Evolutionary conservation across 2,797 vertebrate species (phyloP).

Genomic region (Pangasius djambal): DNA sequence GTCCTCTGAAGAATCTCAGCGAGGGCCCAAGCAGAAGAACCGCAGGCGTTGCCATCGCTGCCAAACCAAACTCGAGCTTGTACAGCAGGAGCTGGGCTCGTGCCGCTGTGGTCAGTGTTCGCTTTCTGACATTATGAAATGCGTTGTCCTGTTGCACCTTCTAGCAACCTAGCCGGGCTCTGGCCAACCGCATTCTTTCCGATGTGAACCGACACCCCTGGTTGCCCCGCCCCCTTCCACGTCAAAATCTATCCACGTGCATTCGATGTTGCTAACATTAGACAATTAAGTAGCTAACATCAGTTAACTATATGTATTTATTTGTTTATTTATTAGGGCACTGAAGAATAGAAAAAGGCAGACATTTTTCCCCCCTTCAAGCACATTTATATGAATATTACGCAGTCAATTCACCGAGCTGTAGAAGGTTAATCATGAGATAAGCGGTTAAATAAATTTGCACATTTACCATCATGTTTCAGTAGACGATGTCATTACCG

Average conservation of each 20-base stretch:
- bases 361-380: background rate
- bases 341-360: background rate
- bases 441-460: slow-evolving; percentile 41
- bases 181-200: background rate
- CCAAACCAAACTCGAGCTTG: slow-evolving; percentile 98
- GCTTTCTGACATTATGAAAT: background rate
- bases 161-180: background rate
- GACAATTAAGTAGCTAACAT: background rate
- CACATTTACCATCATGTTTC: slow-evolving; percentile 8
- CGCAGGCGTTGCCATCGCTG: slow-evolving; percentile 97
- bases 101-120: slow-evolving; percentile 92
- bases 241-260: background rate
- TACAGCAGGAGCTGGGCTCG: slow-evolving; percentile 97
- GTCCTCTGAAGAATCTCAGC: slow-evolving; percentile 80
- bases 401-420: background rate
- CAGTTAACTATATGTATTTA: background rate
- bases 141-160: background rate
- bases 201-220: background rate
- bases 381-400: background rate
- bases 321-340: background rate
- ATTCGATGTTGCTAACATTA: background rate
- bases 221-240: background rate
- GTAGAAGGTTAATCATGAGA: slow-evolving; percentile 41
- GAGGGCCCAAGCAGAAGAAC: slow-evolving; percentile 90
- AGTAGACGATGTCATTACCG: slow-evolving; percentile 21